Evolutionary conservation across 2,113 vertebrate genomes (phyloP).

Genomic region (Dromas ardeola): DNA sequence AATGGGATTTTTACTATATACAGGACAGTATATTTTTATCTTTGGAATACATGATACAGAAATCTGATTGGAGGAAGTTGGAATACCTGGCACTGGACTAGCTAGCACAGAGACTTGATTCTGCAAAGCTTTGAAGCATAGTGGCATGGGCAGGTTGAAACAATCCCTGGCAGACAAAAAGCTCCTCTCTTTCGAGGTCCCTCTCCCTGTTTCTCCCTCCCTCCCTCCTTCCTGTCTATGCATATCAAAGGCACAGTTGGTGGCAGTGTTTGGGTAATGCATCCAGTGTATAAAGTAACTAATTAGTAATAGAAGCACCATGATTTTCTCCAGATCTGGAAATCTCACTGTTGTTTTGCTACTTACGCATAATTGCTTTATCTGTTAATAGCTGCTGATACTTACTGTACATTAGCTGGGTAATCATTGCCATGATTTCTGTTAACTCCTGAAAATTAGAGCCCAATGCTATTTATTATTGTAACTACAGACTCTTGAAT

Average conservation of each 20-base stretch:
- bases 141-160: slow-evolving; percentile 67
- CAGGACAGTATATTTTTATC: neutral
- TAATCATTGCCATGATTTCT: slow-evolving; percentile 71
- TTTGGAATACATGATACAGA: neutral
- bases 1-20: neutral
- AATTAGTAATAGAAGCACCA: slow-evolving; percentile 85
- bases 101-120: neutral
- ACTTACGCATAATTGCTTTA: slow-evolving; percentile 44
- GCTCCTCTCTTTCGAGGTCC: slow-evolving; percentile 41
- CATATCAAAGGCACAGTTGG: slow-evolving; percentile 93
- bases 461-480: slow-evolving; percentile 32
- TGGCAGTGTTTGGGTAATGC: slow-evolving; percentile 88
- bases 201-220: neutral
- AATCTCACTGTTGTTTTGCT: slow-evolving; percentile 57
- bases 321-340: slow-evolving; percentile 66
- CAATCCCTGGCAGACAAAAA: slow-evolving; percentile 62
- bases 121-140: slow-evolving; percentile 41
- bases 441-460: slow-evolving; percentile 42
- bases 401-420: slow-evolving; percentile 62
- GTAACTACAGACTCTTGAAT: neutral
- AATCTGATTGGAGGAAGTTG: neutral
- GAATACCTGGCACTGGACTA: neutral
- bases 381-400: slow-evolving; percentile 67
- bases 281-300: slow-evolving; percentile 85
- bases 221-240: slow-evolving; percentile 72